Conservation (phyloP, 2,113 vertebrate species). For the Bubalus kerabau region DNA sequence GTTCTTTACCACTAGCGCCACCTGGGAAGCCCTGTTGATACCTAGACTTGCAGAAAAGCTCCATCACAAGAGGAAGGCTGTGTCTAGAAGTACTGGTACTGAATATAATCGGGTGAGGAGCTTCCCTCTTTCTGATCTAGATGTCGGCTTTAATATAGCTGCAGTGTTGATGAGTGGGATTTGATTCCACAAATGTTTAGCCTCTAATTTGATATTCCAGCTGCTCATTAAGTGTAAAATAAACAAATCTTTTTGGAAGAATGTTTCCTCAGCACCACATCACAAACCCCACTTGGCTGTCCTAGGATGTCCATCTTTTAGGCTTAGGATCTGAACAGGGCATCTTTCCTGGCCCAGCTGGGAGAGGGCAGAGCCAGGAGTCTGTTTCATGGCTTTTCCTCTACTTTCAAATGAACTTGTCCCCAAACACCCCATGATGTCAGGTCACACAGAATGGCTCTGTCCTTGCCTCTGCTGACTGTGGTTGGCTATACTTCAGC, state of each 20-base stretch:
- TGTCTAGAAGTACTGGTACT: not conserved
- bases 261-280: not conserved
- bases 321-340: no score
- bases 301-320: not conserved
- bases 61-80: not conserved
- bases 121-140: not conserved
- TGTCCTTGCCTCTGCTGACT: no score
- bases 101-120: not conserved
- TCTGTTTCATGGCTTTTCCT: not conserved
- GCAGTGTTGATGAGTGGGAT: not conserved
- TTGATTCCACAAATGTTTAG: not conserved
- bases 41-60: not conserved
- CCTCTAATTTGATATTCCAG: conserved; percentile 46
- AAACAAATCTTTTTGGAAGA: not conserved
- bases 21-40: not conserved
- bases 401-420: not conserved
- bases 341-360: not conserved
- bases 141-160: not conserved
- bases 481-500: no score
- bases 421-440: not conserved
- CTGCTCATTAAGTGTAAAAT: conserved; percentile 14
- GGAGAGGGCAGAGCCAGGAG: not conserved
- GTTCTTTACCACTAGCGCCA: not conserved
- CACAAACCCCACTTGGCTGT: not conserved
- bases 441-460: not conserved